phyloP scores from a whole-genome alignment of 1,140 invertebrate genomes.

The Gryllus bimaculatus region DNA sequence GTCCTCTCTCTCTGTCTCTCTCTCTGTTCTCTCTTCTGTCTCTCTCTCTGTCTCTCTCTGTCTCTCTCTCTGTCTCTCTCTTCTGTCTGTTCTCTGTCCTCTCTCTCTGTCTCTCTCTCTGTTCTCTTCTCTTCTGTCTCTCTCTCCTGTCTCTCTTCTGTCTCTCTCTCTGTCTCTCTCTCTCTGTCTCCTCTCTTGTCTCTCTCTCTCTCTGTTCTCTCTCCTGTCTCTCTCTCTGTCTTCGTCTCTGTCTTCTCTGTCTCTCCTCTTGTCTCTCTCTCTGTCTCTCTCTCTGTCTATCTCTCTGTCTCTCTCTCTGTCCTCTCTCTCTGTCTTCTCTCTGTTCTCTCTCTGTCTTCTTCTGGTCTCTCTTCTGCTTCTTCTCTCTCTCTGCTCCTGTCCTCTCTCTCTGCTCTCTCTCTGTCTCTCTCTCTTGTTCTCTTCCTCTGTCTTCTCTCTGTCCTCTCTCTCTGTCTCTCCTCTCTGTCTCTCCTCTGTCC shows the following conservation, averaged over 20 bases:
- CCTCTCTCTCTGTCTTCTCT: background rate
- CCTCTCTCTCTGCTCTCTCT: background rate
- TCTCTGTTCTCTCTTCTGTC: background rate
- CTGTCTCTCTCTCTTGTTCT: background rate
- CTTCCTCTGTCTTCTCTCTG: background rate
- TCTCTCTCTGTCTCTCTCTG: too few relatives aligned
- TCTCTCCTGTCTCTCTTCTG: background rate
- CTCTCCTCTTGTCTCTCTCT: too few relatives aligned
- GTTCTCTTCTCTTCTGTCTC: too few relatives aligned
- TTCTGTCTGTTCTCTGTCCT: slow-evolving; percentile 9
- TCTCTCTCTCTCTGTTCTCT: too few relatives aligned
- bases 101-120: too few relatives aligned
- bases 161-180: too few relatives aligned
- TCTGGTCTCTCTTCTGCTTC: background rate
- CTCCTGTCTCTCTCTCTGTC: too few relatives aligned
- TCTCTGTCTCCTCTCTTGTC: too few relatives aligned
- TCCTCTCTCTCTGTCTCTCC: background rate
- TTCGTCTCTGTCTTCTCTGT: too few relatives aligned
- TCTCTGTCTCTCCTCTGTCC: background rate
- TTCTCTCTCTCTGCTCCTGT: background rate
- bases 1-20: slow-evolving; percentile 1
- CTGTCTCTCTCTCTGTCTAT: background rate
- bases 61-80: too few relatives aligned
- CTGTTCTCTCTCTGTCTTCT: background rate
- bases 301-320: background rate